Base-by-base conservation (phyloP, 2,113 vertebrate genomes). In the Morphnarchus princeps region DNA sequence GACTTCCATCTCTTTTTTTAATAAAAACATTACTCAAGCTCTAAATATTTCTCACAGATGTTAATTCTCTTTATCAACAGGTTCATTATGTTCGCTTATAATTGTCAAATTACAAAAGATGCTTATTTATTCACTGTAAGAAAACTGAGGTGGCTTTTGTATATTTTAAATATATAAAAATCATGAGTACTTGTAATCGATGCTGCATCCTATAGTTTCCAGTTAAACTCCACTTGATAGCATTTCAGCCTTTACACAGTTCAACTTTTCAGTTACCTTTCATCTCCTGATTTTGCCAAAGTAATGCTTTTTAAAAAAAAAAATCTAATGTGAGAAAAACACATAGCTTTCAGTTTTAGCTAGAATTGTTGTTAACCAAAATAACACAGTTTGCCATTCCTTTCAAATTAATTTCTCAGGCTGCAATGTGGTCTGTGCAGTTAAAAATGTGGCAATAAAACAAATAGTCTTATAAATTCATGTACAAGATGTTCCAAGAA, bases 401-500 rank as follows among this genome's bases (percentile, higher is more conserved):
- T 93, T 96, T 90, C 38, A 77, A 43, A 82, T 1, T 0, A 62
- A 59, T 82, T 95, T 96, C 66, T 88, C 38, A 77, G 63, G 54
- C 82, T 89, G 82, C 66, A 70, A 5, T 72, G 73, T 91, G 70
- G 62, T 63, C 62, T 70, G 16, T 65, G 40, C 62, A 82, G 71
- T 85, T 89, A 71, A 90, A 92, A 76, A 87, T 77, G 78, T 73
- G 71, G 21, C 85, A 93, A 91, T 93, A 96, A 95, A 96, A 76
- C 65, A 92, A 93, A 88, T 55, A 82, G 91, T 91, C 87, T 80
- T 94, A 94, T 95, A 95, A 96, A 96, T 89, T 93, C 58, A 80
- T 65, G 93, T 82, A 90, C 95, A 91, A 94, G 87, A 87, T 95
- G 89, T 97, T 97, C 94, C 81, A 91, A 93, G 94, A 87, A 95